phyloP scores from a whole-genome alignment of 2,888 invertebrate genomes.

The Zygogramma bicolorata region DNA sequence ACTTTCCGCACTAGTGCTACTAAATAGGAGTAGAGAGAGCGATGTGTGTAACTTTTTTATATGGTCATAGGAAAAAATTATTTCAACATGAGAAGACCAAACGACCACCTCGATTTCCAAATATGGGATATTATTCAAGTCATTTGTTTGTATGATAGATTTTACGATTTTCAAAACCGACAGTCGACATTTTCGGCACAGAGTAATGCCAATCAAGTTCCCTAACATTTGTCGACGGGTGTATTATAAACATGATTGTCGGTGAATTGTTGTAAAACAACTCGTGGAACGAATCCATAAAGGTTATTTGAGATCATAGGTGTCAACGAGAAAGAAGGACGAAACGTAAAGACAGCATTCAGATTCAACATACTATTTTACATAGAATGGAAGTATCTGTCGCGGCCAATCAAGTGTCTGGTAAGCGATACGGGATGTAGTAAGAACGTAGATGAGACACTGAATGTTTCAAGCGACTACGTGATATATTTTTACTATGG shows the following conservation, averaged over 20 bases:
- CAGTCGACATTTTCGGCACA: too few relatives aligned
- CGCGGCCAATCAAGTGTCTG: not conserved
- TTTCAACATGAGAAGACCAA: too few relatives aligned
- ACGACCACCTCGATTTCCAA: too few relatives aligned
- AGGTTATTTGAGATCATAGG: conserved; percentile 1
- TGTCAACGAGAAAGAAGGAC: not conserved
- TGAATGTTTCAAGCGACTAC: not conserved
- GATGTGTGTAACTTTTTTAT: too few relatives aligned
- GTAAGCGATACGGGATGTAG: not conserved
- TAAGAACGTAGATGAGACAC: not conserved
- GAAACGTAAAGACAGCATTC: not conserved
- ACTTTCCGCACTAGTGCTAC: too few relatives aligned
- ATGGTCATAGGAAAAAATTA: too few relatives aligned
- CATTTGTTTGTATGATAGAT: too few relatives aligned
- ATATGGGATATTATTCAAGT: too few relatives aligned
- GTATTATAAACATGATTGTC: not conserved
- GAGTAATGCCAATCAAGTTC: too few relatives aligned
- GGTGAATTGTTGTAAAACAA: conserved; percentile 1
- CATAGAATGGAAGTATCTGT: not conserved
- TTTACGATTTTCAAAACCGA: too few relatives aligned
- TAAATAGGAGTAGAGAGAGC: too few relatives aligned
- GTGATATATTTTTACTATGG: not conserved
- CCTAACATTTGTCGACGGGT: not conserved
- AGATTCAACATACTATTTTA: not conserved
- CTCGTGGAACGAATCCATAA: not conserved